Base-by-base conservation (phyloP, 2,888 invertebrate genomes). In the Tetropium fuscum region DNA sequence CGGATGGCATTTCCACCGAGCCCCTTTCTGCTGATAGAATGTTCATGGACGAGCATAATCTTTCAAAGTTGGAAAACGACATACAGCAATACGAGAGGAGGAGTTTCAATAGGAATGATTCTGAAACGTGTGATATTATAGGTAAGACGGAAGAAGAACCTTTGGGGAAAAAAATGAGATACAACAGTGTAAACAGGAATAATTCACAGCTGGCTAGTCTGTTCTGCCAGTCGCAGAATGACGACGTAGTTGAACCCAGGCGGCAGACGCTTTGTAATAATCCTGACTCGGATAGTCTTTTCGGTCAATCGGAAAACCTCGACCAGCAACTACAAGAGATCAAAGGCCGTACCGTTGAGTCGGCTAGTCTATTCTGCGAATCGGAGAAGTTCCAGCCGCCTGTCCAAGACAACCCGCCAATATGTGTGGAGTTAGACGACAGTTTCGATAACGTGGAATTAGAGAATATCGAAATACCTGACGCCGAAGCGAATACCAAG, bases 381-480 rank as follows among this genome's bases (percentile, higher is more conserved):
- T n/a, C 1, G 11, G 22, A 44, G 7, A 34, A 10, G 2, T 40
- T 32, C 6, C 20, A 10, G 20, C 3, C 10, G 44, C n/a, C n/a
- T n/a, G n/a, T n/a, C n/a, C n/a, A n/a, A n/a, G 13, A 40, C 36
- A 5, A 48, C 25, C n/a, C n/a, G n/a, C n/a, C n/a, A n/a, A n/a
- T n/a, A n/a, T n/a, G n/a, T n/a, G n/a, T n/a, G n/a, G 63, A 60
- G 27, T 44, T 65, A 10, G 53, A 65, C 2, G 62, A 62, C 18
- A 54, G 56, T 43, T 40, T 63, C 2, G 47, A 58, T 11, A 58
- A 53, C 3, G 41, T 38, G 1, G 56, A 58, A 8, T 43, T 60
- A n/a, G 58, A 22, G 4, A 60, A 51, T 40, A 56, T 63, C 6
- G 19, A 47, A 8, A 49, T 56, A 6, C 4, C 19, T 2, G 47